Base-by-base conservation (phyloP, 1,140 invertebrate genomes). In the Acyrthosiphon pisum region DNA sequence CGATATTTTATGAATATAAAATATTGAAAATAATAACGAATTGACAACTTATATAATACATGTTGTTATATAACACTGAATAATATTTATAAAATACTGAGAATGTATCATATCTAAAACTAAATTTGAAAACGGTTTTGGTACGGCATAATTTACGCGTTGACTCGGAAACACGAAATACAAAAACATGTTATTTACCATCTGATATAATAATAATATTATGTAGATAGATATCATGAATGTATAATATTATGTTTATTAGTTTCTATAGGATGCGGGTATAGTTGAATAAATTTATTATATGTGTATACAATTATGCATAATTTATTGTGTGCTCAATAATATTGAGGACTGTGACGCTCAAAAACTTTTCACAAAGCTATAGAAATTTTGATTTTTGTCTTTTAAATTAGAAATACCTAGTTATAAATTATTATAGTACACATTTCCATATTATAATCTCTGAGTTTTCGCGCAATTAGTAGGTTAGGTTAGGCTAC, bases 181-280 rank as follows among this genome's bases (percentile, higher is more conserved):
- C 30, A n/a, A 76, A n/a, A 76, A 76, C n/a, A 76, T 35, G n/a
- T n/a, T 35, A n/a, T 35, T n/a, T n/a, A n/a, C 60, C 60, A 76
- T 76, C n/a, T n/a, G 60, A 76, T 76, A n/a, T 76, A 76, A 76
- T 76, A 76, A n/a, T n/a, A 30, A 26, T 68, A 60, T n/a, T 68
- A 76, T 76, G 60, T 76, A n/a, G 30, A 60, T 60, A 60, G 0
- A 76, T 53, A 53, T 11, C 26, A 60, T 76, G 30, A 35, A 35
- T 76, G 60, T 76, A 76, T n/a, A 76, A n/a, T 76, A 76, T 76
- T 76, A 76, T 76, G 6, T 76, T 76, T 76, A 76, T 76, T 35
- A n/a, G 60, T 76, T n/a, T 76, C n/a, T n/a, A 76, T 18, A 76
- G 14, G 4, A 76, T 76, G 11, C 60, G 0, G 23, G 6, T 76